These are phyloP conservation scores for Aporrectodea caliginosa DNA, from an alignment of 1,140 invertebrate species.

Conservation along the genomic window DNA sequence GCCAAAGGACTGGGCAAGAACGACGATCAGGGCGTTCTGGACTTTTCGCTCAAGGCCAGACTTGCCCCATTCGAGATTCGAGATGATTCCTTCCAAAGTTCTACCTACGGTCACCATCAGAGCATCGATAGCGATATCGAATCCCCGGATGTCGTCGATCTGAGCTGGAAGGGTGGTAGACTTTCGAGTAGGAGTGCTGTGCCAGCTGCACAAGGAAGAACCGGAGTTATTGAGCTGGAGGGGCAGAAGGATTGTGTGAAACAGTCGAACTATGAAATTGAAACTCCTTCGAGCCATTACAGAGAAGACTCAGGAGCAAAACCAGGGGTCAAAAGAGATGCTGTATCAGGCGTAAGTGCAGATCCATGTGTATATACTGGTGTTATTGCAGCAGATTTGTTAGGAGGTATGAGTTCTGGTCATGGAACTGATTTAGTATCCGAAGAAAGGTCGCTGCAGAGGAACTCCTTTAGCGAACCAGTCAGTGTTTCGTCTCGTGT, in stretches of 20 bases:
- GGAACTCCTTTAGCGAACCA: neutral
- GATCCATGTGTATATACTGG: neutral
- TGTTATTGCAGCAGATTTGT: neutral
- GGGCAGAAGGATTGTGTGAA: no score
- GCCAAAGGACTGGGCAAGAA: neutral
- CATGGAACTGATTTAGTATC: no score
- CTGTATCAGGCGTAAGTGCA: no score
- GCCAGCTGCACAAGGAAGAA: neutral
- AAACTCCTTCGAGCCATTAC: no score
- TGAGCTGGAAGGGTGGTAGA: neutral
- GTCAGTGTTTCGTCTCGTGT: neutral
- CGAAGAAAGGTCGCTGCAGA: no score
- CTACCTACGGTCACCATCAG: neutral
- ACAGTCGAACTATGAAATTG: no score
- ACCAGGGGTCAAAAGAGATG: no score
- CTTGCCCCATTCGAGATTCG: neutral
- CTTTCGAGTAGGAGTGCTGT: neutral
- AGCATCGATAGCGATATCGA: neutral
- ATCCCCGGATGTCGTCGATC: neutral
- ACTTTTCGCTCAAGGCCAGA: conserved; percentile 11
- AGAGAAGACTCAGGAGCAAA: neutral
- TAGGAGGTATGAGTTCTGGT: no score
- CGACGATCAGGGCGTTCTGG: neutral
- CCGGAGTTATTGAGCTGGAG: no score
- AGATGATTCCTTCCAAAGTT: neutral